phyloP scores from a whole-genome alignment of 35 echinoderm and acorn worm species.

The Anneissia japonica region DNA sequence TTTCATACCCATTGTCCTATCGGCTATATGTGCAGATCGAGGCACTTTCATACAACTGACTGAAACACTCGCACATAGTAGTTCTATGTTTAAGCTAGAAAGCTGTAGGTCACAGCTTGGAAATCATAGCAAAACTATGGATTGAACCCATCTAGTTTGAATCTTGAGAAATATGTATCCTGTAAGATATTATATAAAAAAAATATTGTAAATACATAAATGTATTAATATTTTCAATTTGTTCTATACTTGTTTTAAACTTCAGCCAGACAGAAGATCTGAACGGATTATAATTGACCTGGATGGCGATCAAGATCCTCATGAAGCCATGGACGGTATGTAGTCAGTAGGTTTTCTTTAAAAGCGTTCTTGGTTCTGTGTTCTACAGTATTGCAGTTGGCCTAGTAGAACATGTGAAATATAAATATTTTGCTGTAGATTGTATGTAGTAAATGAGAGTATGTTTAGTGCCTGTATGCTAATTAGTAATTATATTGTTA shows the following conservation, averaged over 20 bases:
- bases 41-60: no score
- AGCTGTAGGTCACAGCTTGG: no score
- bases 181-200: neutral
- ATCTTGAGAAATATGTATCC: neutral
- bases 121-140: no score
- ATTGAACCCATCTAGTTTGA: no score
- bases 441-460: no score
- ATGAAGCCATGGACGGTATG: conserved; percentile 94
- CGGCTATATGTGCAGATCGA: no score
- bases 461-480: neutral
- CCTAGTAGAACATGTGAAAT: no score
- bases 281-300: conserved; percentile 76
- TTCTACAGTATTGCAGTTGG: neutral
- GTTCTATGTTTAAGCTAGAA: no score
- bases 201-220: neutral
- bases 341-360: neutral
- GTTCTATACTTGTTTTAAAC: neutral
- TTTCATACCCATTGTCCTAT: no score
- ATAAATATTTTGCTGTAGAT: no score
- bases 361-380: neutral
- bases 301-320: conserved; percentile 71
- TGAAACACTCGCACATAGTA: no score
- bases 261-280: neutral
- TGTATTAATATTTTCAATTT: neutral
- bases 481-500: neutral